These are phyloP conservation scores for Rhagoletis pomonella DNA, from an alignment of 1,140 invertebrate genomes.

Conservation along the genomic window DNA sequence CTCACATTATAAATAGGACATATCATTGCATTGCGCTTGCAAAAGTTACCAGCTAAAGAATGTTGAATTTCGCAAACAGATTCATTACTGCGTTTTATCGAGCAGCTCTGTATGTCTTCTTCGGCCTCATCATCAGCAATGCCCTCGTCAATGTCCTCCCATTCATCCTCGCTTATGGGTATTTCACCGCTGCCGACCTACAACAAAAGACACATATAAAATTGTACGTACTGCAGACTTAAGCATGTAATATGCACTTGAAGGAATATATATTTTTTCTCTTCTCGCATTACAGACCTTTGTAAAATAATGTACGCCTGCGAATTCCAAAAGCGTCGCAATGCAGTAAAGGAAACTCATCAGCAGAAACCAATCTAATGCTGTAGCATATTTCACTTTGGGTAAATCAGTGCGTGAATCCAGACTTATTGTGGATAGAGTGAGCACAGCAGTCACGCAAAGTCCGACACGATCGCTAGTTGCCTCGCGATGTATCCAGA, in stretches of 20 bases:
- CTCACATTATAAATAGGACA: conserved; percentile 79
- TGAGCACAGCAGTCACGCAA: conserved; percentile 93
- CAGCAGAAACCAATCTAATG: conserved; percentile 93
- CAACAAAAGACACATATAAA: background rate
- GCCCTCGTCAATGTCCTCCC: conserved; percentile 78
- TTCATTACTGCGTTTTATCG: conserved; percentile 54
- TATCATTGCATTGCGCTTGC: conserved; percentile 76
- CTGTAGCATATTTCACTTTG: conserved; percentile 93
- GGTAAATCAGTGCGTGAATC: conserved; percentile 93
- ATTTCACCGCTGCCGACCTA: conserved; percentile 87
- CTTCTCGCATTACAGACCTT: conserved; percentile 77
- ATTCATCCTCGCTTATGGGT: conserved; percentile 83
- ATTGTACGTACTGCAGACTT: no score
- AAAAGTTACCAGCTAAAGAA: conserved; percentile 60
- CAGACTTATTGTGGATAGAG: conserved; percentile 91
- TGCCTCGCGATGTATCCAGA: conserved; percentile 97
- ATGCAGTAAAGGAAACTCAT: conserved; percentile 97
- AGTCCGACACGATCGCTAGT: conserved; percentile 83
- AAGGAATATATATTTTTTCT: no score
- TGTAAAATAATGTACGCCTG: conserved; percentile 95
- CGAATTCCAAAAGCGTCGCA: conserved; percentile 93
- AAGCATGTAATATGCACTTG: no score
- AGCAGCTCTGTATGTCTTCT: conserved; percentile 55
- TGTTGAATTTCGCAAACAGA: conserved; percentile 60
- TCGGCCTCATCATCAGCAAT: conserved; percentile 61